A percentile compares a stretch with the other conserved stretches of the same genome.
phyloP scores from a whole-genome alignment of 2,113 vertebrate species.

The Neofelis nebulosa region DNA sequence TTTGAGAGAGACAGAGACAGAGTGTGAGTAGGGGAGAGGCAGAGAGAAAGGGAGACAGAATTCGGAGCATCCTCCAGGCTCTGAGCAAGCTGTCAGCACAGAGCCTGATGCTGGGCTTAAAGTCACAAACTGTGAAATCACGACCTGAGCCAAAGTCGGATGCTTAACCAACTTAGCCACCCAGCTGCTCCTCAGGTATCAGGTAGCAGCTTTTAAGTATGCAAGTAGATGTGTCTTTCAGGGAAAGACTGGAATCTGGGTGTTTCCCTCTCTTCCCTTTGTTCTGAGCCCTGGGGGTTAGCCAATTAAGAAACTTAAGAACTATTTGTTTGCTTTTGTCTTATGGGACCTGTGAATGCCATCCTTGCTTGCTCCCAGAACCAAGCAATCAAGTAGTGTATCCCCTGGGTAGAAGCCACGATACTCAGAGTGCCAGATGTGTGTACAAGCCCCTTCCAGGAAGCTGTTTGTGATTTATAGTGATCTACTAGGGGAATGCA shows the following conservation, averaged over 20 bases:
- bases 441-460: background rate
- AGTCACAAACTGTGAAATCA: too few relatives aligned
- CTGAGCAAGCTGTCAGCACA: too few relatives aligned
- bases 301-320: background rate
- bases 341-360: background rate
- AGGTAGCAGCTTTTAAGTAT: background rate
- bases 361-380: background rate
- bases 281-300: background rate
- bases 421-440: background rate
- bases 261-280: background rate
- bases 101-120: too few relatives aligned
- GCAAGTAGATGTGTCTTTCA: background rate
- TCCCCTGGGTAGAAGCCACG: background rate
- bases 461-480: background rate
- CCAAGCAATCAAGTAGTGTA: background rate
- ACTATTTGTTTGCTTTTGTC: background rate
- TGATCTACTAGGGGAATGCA: background rate
- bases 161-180: too few relatives aligned
- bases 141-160: too few relatives aligned
- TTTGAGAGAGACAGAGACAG: too few relatives aligned
- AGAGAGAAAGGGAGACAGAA: too few relatives aligned
- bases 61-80: too few relatives aligned
- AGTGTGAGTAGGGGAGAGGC: too few relatives aligned
- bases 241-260: background rate
- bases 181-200: too few relatives aligned